A percentile compares a stretch with the other conserved stretches of the same genome.
Conservation (phyloP, 1,140 invertebrate genomes). For the Drosophila miranda region DNA sequence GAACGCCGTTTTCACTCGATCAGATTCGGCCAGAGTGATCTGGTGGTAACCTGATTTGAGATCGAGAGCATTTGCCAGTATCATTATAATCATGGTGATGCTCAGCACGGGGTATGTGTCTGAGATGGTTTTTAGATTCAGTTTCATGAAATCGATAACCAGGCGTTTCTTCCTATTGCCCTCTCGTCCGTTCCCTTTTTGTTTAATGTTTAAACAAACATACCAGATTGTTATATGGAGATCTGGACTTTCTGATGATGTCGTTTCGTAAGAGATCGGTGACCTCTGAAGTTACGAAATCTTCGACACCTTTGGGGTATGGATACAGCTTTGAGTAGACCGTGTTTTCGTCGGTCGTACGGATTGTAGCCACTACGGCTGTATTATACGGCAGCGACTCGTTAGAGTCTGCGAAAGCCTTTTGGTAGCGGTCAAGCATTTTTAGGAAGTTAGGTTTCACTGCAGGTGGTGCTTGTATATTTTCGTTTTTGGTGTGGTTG, state of each 20-base stretch:
- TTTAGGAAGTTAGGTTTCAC: too few relatives aligned
- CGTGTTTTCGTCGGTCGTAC: conserved; percentile 3
- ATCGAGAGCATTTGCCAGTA: conserved; percentile 31
- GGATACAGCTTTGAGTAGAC: conserved; percentile 11
- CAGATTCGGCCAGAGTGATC: conserved; percentile 23
- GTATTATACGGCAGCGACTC: too few relatives aligned
- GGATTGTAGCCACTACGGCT: too few relatives aligned
- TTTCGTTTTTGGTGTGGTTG: too few relatives aligned
- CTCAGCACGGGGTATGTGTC: conserved; percentile 83
- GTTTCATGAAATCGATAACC: conserved; percentile 77
- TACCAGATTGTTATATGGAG: conserved; percentile 2
- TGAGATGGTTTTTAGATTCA: conserved; percentile 70
- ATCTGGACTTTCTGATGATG: too few relatives aligned
- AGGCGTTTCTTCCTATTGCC: conserved; percentile 26
- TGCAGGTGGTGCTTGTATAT: too few relatives aligned
- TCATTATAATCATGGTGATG: conserved; percentile 58
- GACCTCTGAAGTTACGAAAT: too few relatives aligned
- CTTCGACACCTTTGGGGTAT: too few relatives aligned
- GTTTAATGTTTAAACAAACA: too few relatives aligned
- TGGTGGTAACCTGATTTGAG: conserved; percentile 81
- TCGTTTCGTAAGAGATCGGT: too few relatives aligned
- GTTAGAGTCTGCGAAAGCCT: too few relatives aligned
- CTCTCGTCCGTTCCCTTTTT: conserved; percentile 20
- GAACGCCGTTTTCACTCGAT: conserved; percentile 2
- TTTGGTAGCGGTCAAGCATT: too few relatives aligned